Conservation (phyloP, 2,888 invertebrate genomes). For the Phyto melanocephala region DNA sequence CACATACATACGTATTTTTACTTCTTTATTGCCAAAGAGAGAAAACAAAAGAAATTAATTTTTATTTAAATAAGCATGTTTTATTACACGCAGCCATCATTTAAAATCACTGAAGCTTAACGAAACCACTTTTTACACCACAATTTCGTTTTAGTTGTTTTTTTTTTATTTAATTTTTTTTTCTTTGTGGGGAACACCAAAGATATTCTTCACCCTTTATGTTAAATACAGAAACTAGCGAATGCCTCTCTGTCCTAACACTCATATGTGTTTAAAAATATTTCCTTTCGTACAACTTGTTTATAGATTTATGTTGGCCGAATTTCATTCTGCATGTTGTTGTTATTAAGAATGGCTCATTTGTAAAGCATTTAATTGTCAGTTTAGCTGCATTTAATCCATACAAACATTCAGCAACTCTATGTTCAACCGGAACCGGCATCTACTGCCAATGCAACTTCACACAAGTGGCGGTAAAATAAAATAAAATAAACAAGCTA, state of each 20-base stretch:
- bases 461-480: conserved; percentile 30
- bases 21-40: neutral
- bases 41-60: conserved; percentile 60
- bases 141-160: conserved; percentile 38
- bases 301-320: conserved; percentile 54
- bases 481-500: conserved; percentile 3
- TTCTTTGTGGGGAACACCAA: conserved; percentile 15
- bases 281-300: conserved; percentile 8
- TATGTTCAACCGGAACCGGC: conserved; percentile 58
- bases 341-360: conserved; percentile 58
- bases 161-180: neutral
- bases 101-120: conserved; percentile 63
- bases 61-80: conserved; percentile 64
- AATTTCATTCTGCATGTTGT: conserved; percentile 58
- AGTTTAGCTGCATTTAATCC: conserved; percentile 63
- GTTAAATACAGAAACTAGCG: neutral
- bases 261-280: neutral
- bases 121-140: conserved; percentile 60
- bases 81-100: conserved; percentile 65
- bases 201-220: conserved; percentile 9
- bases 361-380: conserved; percentile 65
- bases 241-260: neutral
- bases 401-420: conserved; percentile 54
- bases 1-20: neutral
- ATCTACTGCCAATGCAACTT: conserved; percentile 18